A percentile compares a stretch with the other conserved stretches of the same genome.
Conservation (phyloP, 2,113 vertebrate species). For the Salvelinus sp. region DNA sequence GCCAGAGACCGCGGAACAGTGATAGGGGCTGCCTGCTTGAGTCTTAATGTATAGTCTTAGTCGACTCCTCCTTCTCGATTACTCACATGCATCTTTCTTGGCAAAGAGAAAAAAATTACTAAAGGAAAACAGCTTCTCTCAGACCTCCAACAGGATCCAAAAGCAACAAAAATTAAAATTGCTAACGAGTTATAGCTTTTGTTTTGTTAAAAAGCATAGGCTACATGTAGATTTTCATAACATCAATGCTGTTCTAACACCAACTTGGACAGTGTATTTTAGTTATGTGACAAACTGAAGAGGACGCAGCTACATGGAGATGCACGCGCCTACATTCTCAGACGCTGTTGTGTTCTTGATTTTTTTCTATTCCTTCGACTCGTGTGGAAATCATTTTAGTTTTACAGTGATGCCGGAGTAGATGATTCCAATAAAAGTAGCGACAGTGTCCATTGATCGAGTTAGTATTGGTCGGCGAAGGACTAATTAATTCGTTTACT, state of each 20-base stretch:
- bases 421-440: constrained; percentile 11
- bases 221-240: constrained; percentile 16
- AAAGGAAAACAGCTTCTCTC: constrained; percentile 53
- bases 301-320: constrained; percentile 30
- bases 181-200: not conserved
- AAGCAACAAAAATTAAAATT: not conserved
- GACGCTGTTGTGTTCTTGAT: constrained; percentile 17
- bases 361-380: constrained; percentile 5
- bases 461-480: constrained; percentile 1
- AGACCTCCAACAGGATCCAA: constrained; percentile 50
- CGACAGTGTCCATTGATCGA: constrained; percentile 15
- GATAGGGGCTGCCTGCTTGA: constrained; percentile 68
- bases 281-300: constrained; percentile 30
- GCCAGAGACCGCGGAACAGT: constrained; percentile 80
- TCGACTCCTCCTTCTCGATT: constrained; percentile 67
- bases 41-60: constrained; percentile 67
- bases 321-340: constrained; percentile 32
- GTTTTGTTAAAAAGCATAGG: constrained; percentile 30
- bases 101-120: constrained; percentile 51
- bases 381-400: constrained; percentile 39
- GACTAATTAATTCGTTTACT: constrained; percentile 27
- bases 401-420: constrained; percentile 38
- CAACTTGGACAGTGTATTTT: constrained; percentile 48
- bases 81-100: constrained; percentile 70
- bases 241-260: constrained; percentile 32